Evolutionary conservation across 2,113 vertebrate species (phyloP), one percentile per base, ranked within the genome.

Genomic region (Chinchilla lanigera): DNA sequence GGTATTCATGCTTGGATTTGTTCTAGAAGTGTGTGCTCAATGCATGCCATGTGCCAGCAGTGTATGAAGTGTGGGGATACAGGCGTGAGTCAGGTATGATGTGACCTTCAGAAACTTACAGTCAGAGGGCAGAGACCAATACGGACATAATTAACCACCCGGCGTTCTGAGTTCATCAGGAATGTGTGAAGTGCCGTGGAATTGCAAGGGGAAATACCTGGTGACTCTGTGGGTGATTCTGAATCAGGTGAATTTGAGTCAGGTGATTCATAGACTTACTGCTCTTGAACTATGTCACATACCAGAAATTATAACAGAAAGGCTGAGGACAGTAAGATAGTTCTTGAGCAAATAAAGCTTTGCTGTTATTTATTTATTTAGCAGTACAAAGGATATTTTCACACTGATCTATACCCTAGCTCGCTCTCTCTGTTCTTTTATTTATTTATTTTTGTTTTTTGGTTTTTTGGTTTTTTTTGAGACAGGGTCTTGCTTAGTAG

Each of bases 251-350:
- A 28, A 47, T 47, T 20, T 77, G 73, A 30, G 52, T 77, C 35
- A 81, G 1, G 1, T 65, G 41, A 96, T 80, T 95, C 71, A 38
- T 10, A 56, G 50, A 52, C 7, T 77, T 20, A 85, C 69, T 87
- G 65, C 83, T 3, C n/a, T 17, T 91, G 63, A 85, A 13, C 19
- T 83, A 67, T 33, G 30, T 95, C 67, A 52, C 47, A 61, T n/a
- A 22, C 8, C 50, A n/a, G 33, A 75, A 86, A 90, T 96, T 85
- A 82, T 90, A 83, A 54, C 93, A 22, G 41, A 61, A 94, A 94
- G 58, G 13, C 63, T 63, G 44, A 60, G 13, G 8, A 73, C 30
- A 38, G 85, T 86, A 71, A 85, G 24, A 58, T 67, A 67, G 11
- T 85, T 58, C 69, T 60, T 30, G 60, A 86, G 52, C 13, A 84